Conservation (phyloP, 2,888 invertebrate species). For the Hoplodrina blanda region DNA sequence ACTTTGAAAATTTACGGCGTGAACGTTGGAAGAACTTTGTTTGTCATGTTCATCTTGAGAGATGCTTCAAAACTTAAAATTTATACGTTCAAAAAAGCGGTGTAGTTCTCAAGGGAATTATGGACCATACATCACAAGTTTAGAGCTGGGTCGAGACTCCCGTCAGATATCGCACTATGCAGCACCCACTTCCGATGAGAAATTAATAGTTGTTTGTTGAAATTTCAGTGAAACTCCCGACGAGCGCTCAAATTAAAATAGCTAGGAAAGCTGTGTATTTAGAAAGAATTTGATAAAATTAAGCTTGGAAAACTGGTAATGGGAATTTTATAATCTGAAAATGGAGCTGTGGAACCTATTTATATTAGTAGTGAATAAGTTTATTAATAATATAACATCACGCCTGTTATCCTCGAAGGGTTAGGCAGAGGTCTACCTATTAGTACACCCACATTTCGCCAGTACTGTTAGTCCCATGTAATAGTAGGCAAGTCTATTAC, state of each 20-base stretch:
- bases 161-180: constrained; percentile 58
- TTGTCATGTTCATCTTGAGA: constrained; percentile 54
- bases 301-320: background rate
- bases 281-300: constrained; percentile 27
- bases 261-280: constrained; percentile 22
- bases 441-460: too few relatives aligned
- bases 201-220: constrained; percentile 74
- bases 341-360: background rate
- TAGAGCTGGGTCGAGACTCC: constrained; percentile 52
- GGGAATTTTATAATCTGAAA: constrained; percentile 12
- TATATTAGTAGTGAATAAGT: background rate
- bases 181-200: constrained; percentile 63
- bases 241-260: constrained; percentile 37
- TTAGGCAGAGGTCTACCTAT: too few relatives aligned
- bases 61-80: constrained; percentile 52
- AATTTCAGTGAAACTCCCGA: constrained; percentile 43
- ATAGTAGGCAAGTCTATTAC: too few relatives aligned
- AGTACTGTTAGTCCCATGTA: too few relatives aligned
- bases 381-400: background rate
- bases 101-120: constrained; percentile 49
- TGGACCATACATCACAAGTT: constrained; percentile 65
- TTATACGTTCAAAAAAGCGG: constrained; percentile 56
- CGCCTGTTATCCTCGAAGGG: too few relatives aligned
- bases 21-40: constrained; percentile 49
- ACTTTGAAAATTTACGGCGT: constrained; percentile 46